Evolutionary conservation across 2,113 vertebrate species (phyloP), one percentile per base, ranked within the genome.

Genomic region (Microtus ochrogaster): DNA sequence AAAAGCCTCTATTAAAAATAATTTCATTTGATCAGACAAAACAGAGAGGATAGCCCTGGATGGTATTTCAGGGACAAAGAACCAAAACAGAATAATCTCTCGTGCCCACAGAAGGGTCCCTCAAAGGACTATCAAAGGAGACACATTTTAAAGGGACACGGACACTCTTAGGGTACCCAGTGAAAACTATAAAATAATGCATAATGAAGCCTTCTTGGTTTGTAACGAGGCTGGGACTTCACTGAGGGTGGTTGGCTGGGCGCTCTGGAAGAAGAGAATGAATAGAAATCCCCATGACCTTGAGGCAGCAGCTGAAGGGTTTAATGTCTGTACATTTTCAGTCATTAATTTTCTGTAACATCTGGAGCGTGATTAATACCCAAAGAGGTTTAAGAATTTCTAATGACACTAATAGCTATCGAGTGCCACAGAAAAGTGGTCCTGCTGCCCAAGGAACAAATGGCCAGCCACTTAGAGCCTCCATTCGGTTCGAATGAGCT

Each of bases 1-100:
- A 97, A 97, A 96, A 90, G 92, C 90, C 93, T 96, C 97, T 98
- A 94, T 97, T 98, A 97, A 98, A 98, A 98, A 97, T 98, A 98
- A 95, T 96, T 94, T 95, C 97, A 97, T 94, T 96, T 96, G 94
- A 97, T 97, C 96, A 98, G 96, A 96, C 89, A 93, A 97, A 96
- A 91, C 61, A 85, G 90, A 93, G 98, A 97, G 97, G 98, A 96
- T 94, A 89, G 63, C 96, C 86, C 95, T 94, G 93, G 94, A 90
- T 96, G 92, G 96, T 94, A 68, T 90, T 97, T 97, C 97, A 93
- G 89, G 94, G 97, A 96, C 91, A 88, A 44, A 95, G 88, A 77
- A 93, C 86, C 92, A 82, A 85, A 96, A 93, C 65, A 68, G 52
- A 55, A 55, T 87, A 76, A 94, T 87, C 82, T 91, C 83, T 93